These are phyloP conservation scores for Charaxes varanes DNA, from an alignment of 1,140 invertebrate genomes.

Conservation along the genomic window DNA sequence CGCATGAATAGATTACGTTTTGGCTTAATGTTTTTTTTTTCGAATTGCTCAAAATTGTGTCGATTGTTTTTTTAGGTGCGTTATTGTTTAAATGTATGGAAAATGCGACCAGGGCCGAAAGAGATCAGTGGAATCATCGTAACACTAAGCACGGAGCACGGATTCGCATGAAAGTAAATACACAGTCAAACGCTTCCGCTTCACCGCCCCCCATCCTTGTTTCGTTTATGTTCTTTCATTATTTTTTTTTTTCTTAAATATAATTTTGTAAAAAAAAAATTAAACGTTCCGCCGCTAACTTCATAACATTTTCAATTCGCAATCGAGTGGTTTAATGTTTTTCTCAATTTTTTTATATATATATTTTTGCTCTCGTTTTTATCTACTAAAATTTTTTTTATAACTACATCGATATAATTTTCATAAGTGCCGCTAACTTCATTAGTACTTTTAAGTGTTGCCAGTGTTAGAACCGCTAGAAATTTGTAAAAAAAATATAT, in stretches of 20 bases:
- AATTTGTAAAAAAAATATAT: background rate
- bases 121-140: conserved; percentile 52
- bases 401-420: too few relatives aligned
- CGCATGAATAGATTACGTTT: conserved; percentile 25
- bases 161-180: conserved; percentile 47
- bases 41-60: conserved; percentile 45
- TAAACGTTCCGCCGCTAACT: too few relatives aligned
- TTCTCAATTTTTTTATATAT: too few relatives aligned
- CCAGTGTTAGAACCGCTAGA: background rate
- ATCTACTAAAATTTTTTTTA: too few relatives aligned
- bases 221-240: conserved; percentile 10
- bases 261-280: background rate
- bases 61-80: conserved; percentile 53
- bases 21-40: conserved; percentile 29
- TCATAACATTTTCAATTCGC: too few relatives aligned
- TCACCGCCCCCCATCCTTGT: conserved; percentile 27
- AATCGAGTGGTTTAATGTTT: too few relatives aligned
- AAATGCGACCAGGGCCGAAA: conserved; percentile 72
- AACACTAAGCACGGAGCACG: conserved; percentile 49
- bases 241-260: background rate
- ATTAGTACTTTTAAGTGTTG: background rate
- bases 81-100: conserved; percentile 44
- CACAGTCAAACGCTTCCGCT: conserved; percentile 41
- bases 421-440: too few relatives aligned
- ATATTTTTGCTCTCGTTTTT: too few relatives aligned